Base-by-base conservation (phyloP, 2,113 vertebrate genomes). In the Erythrocercus mccallii region DNA sequence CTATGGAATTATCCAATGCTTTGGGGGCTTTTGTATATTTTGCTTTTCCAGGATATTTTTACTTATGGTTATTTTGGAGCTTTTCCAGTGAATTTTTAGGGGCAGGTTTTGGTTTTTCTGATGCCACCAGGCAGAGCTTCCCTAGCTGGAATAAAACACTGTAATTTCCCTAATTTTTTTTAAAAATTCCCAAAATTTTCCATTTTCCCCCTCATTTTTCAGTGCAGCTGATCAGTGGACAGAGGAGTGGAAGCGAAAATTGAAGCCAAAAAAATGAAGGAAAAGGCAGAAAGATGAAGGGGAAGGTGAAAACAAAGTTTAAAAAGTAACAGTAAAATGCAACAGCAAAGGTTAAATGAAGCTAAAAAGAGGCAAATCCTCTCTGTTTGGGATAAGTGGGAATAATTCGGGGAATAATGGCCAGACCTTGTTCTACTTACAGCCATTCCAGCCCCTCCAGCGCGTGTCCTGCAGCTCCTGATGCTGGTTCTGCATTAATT, bases 111-210 rank as follows among this genome's bases (percentile, higher is more conserved):
- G 23, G 51, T 50, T 65, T 81, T 22, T 65, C 37, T 35, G 61
- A 15, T 0, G 5, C 38, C 0, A 0, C 38, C 2, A 2, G 62
- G 72, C 40, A 42, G 58, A 37, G 68, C 19, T 81, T 73, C 10
- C 60, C 16, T 8, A 10, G 28, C 38, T 33, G 33, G 19, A 33
- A 51, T 21, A 23, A 28, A 65, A 44, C 11, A 2, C 15, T 51
- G 19, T 14, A 1, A 58, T 58, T 60, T 40, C 53, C 14, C n/a
- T 44, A 28, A 6, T 21, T 83, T 48, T 57, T 56, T 45, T 15
- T 25, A n/a, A 17, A 6, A 22, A 50, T 2, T 50, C 9, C 37
- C 45, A 18, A 23, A 8, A 12, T 69, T 60, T 44, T 37, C 14
- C 44, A 22, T 30, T 81, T 58, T 5, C 0, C 40, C 27, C 40